A percentile compares a stretch with the other conserved stretches of the same genome.
These are phyloP conservation scores for Phortica magna DNA, from an alignment of 2,888 invertebrate species.

Conservation along the genomic window DNA sequence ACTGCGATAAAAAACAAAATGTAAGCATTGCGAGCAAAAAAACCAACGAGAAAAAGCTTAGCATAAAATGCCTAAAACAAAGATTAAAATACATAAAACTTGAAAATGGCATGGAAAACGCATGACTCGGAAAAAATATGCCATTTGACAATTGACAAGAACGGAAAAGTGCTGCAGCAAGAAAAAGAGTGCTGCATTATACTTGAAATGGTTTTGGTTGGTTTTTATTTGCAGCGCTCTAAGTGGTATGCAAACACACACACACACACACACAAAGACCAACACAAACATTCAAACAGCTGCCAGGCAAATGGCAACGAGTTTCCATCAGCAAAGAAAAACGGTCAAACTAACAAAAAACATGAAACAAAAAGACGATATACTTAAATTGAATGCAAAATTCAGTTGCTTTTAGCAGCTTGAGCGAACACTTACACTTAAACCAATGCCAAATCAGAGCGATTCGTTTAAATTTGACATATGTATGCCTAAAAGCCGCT, in stretches of 20 bases:
- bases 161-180: neutral
- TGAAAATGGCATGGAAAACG: neutral
- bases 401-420: conserved; percentile 16
- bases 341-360: too few species aligned
- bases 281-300: neutral
- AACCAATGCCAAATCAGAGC: neutral
- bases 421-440: neutral
- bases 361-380: conserved; percentile 2
- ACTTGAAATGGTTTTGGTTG: neutral
- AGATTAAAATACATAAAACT: conserved; percentile 13
- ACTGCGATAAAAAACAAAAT: neutral
- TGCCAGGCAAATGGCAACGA: conserved; percentile 9
- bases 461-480: conserved; percentile 15
- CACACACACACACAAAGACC: neutral
- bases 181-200: neutral
- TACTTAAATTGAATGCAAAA: conserved; percentile 28
- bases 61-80: neutral
- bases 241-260: conserved; percentile 13
- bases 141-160: conserved; percentile 6
- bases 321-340: neutral
- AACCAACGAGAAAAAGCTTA: neutral
- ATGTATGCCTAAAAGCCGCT: conserved; percentile 29
- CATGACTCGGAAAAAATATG: conserved; percentile 30
- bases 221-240: neutral
- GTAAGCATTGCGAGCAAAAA: neutral